phyloP scores from a whole-genome alignment of 2,113 vertebrate species.

The Phoxinus phoxinus region DNA sequence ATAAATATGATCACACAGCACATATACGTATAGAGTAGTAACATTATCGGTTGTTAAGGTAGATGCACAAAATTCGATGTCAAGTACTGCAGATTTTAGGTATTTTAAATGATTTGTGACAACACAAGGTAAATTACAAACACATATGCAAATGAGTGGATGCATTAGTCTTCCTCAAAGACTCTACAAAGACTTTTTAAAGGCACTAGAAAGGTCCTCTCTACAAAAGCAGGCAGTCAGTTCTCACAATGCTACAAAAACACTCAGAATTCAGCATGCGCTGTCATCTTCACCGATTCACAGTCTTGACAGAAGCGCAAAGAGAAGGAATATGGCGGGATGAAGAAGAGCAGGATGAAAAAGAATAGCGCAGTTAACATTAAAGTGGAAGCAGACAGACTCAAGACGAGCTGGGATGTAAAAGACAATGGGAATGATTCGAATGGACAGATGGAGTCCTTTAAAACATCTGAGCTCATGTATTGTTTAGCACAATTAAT shows the following conservation, averaged over 20 bases:
- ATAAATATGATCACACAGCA: slow-evolving; percentile 6
- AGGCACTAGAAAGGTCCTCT: slow-evolving; percentile 21
- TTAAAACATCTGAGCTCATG: slow-evolving; percentile 28
- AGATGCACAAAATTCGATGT: neutral
- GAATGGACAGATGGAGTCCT: slow-evolving; percentile 20
- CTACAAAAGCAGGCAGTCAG: slow-evolving; percentile 23
- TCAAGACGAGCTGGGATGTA: neutral
- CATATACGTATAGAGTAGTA: neutral
- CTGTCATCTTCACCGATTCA: slow-evolving; percentile 21
- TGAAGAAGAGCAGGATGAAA: slow-evolving; percentile 38
- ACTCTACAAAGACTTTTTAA: slow-evolving; percentile 19
- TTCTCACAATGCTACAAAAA: slow-evolving; percentile 11
- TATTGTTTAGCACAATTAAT: slow-evolving; percentile 9
- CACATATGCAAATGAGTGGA: slow-evolving; percentile 1
- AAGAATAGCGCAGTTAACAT: slow-evolving; percentile 36
- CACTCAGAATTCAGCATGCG: slow-evolving; percentile 21
- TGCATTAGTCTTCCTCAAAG: slow-evolving; percentile 8
- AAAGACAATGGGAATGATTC: slow-evolving; percentile 40
- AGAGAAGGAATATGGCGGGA: slow-evolving; percentile 37
- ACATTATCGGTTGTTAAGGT: too few species aligned
- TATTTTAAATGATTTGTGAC: slow-evolving; percentile 4
- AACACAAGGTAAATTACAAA: slow-evolving; percentile 25
- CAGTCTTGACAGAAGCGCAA: slow-evolving; percentile 23
- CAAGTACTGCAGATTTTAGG: neutral
- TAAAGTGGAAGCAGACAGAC: slow-evolving; percentile 30